Conservation (phyloP, 2,797 vertebrate species). For the Tangara arthus region DNA sequence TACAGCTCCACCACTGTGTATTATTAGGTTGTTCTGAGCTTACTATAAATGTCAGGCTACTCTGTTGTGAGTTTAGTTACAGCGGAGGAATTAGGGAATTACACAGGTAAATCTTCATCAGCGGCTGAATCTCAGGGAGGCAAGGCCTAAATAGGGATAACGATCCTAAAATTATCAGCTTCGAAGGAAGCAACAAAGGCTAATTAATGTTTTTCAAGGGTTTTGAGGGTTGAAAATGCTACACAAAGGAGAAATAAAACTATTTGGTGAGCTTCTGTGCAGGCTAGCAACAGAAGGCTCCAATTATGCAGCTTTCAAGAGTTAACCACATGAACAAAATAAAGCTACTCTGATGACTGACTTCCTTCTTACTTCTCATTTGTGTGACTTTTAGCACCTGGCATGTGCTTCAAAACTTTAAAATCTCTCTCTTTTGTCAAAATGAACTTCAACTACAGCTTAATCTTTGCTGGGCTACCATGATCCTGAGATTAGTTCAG, state of each 20-base stretch:
- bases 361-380: not conserved
- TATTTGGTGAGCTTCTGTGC: not conserved
- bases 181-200: not conserved
- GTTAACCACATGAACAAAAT: not conserved
- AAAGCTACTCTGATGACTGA: not conserved
- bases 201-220: constrained; percentile 9
- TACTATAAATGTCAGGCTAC: not conserved
- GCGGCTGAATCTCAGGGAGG: not conserved
- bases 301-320: not conserved
- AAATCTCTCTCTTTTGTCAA: not conserved
- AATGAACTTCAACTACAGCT: not conserved
- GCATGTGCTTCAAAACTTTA: not conserved
- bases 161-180: not conserved
- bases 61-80: not conserved
- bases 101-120: not conserved
- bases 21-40: not conserved
- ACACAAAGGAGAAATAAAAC: not conserved
- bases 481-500: not conserved
- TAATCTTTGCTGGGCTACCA: not conserved
- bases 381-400: not conserved
- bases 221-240: not conserved
- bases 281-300: not conserved
- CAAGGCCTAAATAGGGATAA: not conserved
- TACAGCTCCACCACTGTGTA: not conserved
- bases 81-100: not conserved